These are phyloP conservation scores for Papilio protenor DNA, from an alignment of 2,888 invertebrate species.

Conservation along the genomic window DNA sequence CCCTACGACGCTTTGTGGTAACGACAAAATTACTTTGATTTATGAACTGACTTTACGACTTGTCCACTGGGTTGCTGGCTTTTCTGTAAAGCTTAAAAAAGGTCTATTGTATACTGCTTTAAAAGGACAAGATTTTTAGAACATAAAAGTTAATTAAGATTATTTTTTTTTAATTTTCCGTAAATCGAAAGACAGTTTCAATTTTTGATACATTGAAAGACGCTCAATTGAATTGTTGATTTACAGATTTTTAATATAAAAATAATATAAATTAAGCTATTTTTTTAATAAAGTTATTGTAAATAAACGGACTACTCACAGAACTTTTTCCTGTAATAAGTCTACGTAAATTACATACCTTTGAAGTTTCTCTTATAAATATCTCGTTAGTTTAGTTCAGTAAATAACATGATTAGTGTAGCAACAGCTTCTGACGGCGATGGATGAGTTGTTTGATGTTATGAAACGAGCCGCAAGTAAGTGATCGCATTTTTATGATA, in stretches of 20 bases:
- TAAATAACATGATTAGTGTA: not conserved
- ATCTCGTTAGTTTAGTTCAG: constrained; percentile 8
- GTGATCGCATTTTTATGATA: constrained; percentile 29
- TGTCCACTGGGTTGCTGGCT: not conserved
- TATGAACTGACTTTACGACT: constrained; percentile 29
- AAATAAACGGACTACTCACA: no score
- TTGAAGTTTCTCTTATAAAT: not conserved
- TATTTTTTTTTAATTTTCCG: no score
- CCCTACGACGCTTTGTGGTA: constrained; percentile 24
- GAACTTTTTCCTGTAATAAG: no score
- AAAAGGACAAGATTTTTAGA: not conserved
- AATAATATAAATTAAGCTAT: no score
- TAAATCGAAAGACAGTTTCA: no score
- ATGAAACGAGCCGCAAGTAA: constrained; percentile 10
- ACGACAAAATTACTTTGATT: constrained; percentile 39
- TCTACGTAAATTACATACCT: not conserved
- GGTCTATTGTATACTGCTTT: not conserved
- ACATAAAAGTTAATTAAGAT: not conserved
- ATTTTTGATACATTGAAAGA: no score
- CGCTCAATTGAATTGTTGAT: no score
- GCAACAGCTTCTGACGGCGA: constrained; percentile 20
- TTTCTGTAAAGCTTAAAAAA: not conserved
- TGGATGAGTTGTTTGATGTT: constrained; percentile 30
- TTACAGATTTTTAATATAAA: no score
- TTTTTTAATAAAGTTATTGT: no score